Evolutionary conservation across 2,113 vertebrate species (phyloP), one percentile per base, ranked within the genome.

Genomic region (Datnioides undecimradiatus): DNA sequence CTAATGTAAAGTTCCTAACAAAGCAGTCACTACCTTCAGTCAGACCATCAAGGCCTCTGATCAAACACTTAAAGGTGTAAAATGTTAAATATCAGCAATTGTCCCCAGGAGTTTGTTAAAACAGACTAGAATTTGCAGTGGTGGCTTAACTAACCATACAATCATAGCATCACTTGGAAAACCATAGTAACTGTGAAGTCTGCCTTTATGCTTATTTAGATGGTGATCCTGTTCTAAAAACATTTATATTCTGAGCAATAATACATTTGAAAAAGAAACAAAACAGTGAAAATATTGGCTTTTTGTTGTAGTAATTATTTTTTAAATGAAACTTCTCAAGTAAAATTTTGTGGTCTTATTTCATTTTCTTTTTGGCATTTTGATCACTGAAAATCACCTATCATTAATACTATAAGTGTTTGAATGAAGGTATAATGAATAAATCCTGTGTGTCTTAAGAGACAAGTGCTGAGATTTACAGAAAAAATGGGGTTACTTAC

Each of bases 401-500:
- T 62, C 12, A 59, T 68, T 62, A 60, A 74, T 29, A 21, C n/a
- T 43, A 7, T 16, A 17, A 52, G 14, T 41, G 64, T 51, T 49
- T 9, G n/a, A 58, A 62, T 43, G 12, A 29, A 33, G 46, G 65
- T 16, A 4, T 49, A 76, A 72, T 49, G 49, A 58, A 49, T 49
- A 27, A 59, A 49, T 29, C 27, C 12, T 6, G 12, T 43, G 36
- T 25, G 43, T 33, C 38, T 49, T 4, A 65, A 73, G 72, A 52
- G 52, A 60, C 59, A 49, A 17, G 19, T 62, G 57, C 23, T 34
- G 12, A 51, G 29, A 38, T 31, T 33, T 41, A 25, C 11, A 36
- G 46, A 76, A 76, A 72, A 57, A 45, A 59, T n/a, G 79, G 46
- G 14, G n/a, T 64, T 55, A 46, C 52, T 60, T 52, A 46, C 9